phyloP scores from a whole-genome alignment of 1,140 invertebrate genomes.

The Plectus sambesii region DNA sequence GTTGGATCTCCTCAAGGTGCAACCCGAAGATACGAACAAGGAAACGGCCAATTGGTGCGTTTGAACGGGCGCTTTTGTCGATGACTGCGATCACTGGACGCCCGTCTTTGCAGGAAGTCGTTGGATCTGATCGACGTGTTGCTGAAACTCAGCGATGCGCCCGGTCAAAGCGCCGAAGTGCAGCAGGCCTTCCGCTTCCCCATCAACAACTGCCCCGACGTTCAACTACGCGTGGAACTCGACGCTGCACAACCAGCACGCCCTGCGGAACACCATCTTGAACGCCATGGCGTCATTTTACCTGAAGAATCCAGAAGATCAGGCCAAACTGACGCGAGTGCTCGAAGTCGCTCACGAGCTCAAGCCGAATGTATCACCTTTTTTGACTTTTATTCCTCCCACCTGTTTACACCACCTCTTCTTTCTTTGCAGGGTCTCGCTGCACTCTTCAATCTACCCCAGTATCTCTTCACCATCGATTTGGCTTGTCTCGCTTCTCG shows the following conservation, averaged over 20 bases:
- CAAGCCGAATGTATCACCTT: no score
- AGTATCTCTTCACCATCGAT: constrained; percentile 92
- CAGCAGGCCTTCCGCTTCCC: constrained; percentile 18
- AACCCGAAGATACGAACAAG: constrained; percentile 57
- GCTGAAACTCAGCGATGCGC: constrained; percentile 63
- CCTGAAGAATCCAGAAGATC: constrained; percentile 59
- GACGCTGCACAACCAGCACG: constrained; percentile 7
- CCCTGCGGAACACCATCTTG: constrained; percentile 18
- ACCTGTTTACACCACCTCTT: no score
- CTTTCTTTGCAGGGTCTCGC: constrained; percentile 60
- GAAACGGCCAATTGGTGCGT: constrained; percentile 70
- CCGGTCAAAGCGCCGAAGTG: constrained; percentile 15
- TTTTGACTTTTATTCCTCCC: no score
- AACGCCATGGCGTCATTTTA: constrained; percentile 24
- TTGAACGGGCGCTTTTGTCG: background rate
- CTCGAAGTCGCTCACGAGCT: constrained; percentile 93
- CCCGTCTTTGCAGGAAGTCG: constrained; percentile 54
- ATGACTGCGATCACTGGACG: background rate
- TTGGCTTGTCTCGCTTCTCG: constrained; percentile 87
- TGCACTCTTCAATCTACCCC: constrained; percentile 76
- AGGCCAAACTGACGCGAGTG: constrained; percentile 72
- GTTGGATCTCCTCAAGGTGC: constrained; percentile 76
- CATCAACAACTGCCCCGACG: constrained; percentile 24
- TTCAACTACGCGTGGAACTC: constrained; percentile 28
- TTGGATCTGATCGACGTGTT: constrained; percentile 77